These are phyloP conservation scores for Phoxinus phoxinus DNA, from an alignment of 2,113 vertebrate genomes.

Conservation along the genomic window DNA sequence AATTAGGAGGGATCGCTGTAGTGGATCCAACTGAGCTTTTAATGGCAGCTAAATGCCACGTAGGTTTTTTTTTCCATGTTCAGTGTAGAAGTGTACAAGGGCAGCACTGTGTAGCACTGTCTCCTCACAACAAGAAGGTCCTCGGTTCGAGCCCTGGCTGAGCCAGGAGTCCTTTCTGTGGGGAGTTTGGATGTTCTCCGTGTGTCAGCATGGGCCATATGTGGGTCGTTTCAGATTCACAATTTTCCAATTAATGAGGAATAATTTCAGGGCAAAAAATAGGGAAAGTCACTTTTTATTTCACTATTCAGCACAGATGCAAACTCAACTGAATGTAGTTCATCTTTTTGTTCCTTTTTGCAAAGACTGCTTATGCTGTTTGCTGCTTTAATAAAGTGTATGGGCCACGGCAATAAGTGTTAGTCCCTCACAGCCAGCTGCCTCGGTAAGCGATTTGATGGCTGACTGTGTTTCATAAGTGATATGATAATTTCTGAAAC, in stretches of 20 bases:
- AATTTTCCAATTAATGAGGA: neutral
- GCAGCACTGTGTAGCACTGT: too few species aligned
- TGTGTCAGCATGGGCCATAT: too few species aligned
- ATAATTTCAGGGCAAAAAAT: neutral
- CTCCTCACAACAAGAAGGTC: too few species aligned
- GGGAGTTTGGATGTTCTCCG: too few species aligned
- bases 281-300: neutral
- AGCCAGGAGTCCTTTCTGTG: too few species aligned
- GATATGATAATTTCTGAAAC: neutral
- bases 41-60: constrained; percentile 11
- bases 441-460: constrained; percentile 64
- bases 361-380: constrained; percentile 10
- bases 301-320: neutral
- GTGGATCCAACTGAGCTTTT: constrained; percentile 31
- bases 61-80: neutral
- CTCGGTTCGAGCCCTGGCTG: too few species aligned
- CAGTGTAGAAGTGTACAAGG: neutral
- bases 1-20: constrained; percentile 41
- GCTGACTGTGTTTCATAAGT: constrained; percentile 33
- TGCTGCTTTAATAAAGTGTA: constrained; percentile 47
- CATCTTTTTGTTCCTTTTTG: constrained; percentile 42
- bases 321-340: constrained; percentile 39
- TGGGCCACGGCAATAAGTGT: constrained; percentile 11
- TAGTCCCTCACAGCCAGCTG: constrained; percentile 39
- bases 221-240: neutral